phyloP scores from a whole-genome alignment of 2,888 invertebrate genomes.

The Xestia c-nigrum region DNA sequence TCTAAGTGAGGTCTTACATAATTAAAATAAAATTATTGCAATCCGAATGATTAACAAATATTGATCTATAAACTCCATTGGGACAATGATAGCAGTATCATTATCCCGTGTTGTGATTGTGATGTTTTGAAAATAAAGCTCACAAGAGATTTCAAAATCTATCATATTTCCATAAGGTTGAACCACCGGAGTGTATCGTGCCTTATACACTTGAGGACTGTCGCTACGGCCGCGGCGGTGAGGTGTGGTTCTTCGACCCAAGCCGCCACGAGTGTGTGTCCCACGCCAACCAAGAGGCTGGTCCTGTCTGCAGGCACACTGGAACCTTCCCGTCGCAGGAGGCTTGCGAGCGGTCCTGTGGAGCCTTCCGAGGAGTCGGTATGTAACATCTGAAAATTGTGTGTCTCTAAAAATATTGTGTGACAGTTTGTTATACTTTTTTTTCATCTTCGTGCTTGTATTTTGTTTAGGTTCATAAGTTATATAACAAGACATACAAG shows the following conservation, averaged over 20 bases:
- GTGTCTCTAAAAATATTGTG: too few relatives aligned
- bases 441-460: too few relatives aligned
- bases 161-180: constrained; percentile 51
- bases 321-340: constrained; percentile 94
- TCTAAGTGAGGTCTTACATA: neutral
- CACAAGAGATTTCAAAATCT: neutral
- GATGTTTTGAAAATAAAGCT: neutral
- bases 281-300: constrained; percentile 81
- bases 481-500: too few relatives aligned
- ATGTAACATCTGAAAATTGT: constrained; percentile 14
- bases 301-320: constrained; percentile 91
- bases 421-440: too few relatives aligned
- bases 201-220: constrained; percentile 73
- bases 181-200: constrained; percentile 71
- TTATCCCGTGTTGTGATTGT: too few relatives aligned
- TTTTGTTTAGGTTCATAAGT: too few relatives aligned
- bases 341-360: constrained; percentile 94
- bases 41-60: neutral
- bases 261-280: constrained; percentile 84
- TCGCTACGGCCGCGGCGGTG: constrained; percentile 70
- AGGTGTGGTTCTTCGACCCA: constrained; percentile 79
- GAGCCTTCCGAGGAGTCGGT: constrained; percentile 91
- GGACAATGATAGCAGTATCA: neutral
- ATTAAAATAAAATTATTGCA: neutral
- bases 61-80: neutral